Conservation (phyloP, 2,113 vertebrate species). For the Empidonax traillii region DNA sequence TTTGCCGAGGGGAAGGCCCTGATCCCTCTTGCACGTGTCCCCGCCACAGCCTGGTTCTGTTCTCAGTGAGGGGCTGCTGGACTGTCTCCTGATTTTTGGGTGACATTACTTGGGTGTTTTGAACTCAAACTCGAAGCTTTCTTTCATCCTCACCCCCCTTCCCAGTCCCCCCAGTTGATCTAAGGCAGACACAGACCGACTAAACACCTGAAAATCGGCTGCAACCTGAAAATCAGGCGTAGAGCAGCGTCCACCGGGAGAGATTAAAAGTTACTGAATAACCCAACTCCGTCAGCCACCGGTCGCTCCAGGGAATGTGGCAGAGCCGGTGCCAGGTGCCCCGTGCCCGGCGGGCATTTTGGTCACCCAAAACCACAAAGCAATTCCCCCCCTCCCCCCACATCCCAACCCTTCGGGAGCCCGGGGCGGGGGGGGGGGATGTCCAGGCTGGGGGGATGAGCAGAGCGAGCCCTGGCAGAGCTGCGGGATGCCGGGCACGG, state of each 20-base stretch:
- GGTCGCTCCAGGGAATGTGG: not conserved
- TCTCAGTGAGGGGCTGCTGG: not conserved
- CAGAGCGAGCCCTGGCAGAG: accelerated
- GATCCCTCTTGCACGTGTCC: accelerated
- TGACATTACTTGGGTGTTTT: accelerated
- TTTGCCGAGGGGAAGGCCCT: not conserved
- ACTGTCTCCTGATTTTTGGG: not conserved
- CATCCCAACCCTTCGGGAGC: not conserved
- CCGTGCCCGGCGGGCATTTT: not conserved
- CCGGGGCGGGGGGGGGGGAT: accelerated
- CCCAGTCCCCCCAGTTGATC: accelerated
- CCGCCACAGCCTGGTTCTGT: not conserved
- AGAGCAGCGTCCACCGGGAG: not conserved
- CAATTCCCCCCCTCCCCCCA: accelerated
- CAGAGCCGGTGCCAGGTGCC: not conserved
- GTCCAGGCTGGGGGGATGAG: accelerated
- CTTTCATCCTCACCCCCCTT: not conserved
- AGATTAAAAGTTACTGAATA: conserved; percentile 49
- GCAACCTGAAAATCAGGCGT: not conserved
- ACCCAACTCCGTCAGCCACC: accelerated
- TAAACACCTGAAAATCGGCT: accelerated
- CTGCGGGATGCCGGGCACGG: too few species aligned
- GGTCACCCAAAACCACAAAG: accelerated
- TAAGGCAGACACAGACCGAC: not conserved
- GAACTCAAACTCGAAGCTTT: not conserved